These are phyloP conservation scores for Apostichopus californicus DNA, from an alignment of 35 echinoderm and acorn worm genomes.

Conservation along the genomic window DNA sequence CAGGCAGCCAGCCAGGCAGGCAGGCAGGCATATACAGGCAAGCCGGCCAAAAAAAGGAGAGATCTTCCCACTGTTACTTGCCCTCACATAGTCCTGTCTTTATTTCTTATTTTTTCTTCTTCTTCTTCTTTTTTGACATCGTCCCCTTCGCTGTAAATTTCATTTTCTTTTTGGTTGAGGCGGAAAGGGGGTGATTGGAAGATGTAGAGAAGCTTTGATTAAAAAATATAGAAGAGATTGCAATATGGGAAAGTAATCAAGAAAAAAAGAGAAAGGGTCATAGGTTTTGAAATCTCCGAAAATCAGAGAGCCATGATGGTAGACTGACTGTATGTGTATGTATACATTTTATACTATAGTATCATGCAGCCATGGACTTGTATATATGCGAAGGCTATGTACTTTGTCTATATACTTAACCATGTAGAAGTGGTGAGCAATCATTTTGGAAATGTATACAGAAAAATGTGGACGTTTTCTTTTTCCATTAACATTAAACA, in stretches of 20 bases:
- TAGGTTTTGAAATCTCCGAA: neutral
- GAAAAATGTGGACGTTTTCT: no score
- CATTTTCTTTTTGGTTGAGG: constrained; percentile 42
- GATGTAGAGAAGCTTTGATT: constrained; percentile 20
- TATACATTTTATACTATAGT: no score
- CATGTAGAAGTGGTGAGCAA: no score
- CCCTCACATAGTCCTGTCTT: neutral
- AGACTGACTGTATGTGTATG: no score
- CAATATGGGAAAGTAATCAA: constrained; percentile 43
- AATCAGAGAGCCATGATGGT: neutral
- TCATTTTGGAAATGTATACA: no score
- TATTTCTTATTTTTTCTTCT: neutral
- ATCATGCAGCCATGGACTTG: no score
- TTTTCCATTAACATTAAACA: no score
- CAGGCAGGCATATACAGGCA: no score
- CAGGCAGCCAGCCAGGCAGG: no score
- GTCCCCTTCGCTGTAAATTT: constrained; percentile 18
- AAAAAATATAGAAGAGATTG: constrained; percentile 17
- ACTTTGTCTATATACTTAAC: no score
- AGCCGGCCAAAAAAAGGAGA: neutral
- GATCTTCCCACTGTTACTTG: constrained; percentile 32
- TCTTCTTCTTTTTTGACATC: neutral
- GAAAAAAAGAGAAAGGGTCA: neutral
- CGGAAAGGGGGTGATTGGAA: neutral
- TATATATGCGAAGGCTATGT: no score